A percentile compares a stretch with the other conserved stretches of the same genome.
Conservation (phyloP, 2,113 vertebrate species). For the Triplophysa siluroides region DNA sequence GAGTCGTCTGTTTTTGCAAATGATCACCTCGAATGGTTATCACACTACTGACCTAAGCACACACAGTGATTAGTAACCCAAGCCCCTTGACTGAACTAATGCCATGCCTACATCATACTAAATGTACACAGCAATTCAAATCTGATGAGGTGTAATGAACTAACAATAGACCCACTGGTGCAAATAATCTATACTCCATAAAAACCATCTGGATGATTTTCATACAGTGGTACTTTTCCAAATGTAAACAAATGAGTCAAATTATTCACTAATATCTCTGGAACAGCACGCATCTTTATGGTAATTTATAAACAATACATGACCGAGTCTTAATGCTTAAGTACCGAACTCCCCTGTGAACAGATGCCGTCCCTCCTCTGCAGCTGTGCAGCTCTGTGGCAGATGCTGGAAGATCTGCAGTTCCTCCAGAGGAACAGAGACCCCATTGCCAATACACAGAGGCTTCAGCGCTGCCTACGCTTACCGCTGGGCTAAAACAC, state of each 20-base stretch:
- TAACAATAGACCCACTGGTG: background rate
- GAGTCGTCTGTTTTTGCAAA: no score
- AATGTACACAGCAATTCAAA: conserved; percentile 11
- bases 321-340: conserved; percentile 42
- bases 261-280: conserved; percentile 48
- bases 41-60: no score
- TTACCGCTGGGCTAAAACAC: conserved; percentile 17
- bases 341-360: conserved; percentile 44
- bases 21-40: no score
- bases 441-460: conserved; percentile 38
- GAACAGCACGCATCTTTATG: conserved; percentile 46
- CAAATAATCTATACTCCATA: conserved; percentile 20
- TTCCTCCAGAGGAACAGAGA: conserved; percentile 43
- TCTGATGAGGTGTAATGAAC: background rate
- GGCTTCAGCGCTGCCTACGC: conserved; percentile 25
- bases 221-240: conserved; percentile 41
- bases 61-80: no score
- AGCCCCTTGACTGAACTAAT: background rate
- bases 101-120: background rate
- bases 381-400: conserved; percentile 53
- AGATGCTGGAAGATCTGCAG: conserved; percentile 46
- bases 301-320: conserved; percentile 56
- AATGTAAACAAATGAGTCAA: conserved; percentile 54
- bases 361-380: conserved; percentile 54
- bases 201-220: conserved; percentile 32